phyloP scores from a whole-genome alignment of 1,140 invertebrate species.

The Papilio dardanus region DNA sequence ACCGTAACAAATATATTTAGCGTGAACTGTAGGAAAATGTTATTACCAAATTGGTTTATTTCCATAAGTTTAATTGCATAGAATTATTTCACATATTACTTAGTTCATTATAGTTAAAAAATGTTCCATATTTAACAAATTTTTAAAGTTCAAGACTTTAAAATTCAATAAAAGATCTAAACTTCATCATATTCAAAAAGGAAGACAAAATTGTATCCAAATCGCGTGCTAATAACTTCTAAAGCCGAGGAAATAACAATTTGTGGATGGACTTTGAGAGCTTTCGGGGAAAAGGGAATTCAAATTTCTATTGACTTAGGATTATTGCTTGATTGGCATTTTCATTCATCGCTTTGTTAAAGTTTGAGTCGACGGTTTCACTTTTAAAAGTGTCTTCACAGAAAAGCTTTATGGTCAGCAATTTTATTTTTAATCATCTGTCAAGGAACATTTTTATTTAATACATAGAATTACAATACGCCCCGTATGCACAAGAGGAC shows the following conservation, averaged over 20 bases:
- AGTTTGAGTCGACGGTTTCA: background rate
- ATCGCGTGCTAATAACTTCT: background rate
- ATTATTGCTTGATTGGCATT: conserved; percentile 20
- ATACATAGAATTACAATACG: no score
- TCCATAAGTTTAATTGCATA: background rate
- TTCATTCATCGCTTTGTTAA: background rate
- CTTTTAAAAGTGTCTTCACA: background rate
- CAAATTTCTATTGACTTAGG: conserved; percentile 11
- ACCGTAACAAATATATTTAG: background rate
- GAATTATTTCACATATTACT: no score
- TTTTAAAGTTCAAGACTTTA: no score
- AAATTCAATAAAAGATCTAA: background rate
- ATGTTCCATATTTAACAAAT: background rate
- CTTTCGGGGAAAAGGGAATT: conserved; percentile 3
- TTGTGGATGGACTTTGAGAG: conserved; percentile 3
- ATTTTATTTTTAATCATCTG: no score
- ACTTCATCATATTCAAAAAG: background rate
- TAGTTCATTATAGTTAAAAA: background rate
- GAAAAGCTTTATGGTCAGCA: background rate
- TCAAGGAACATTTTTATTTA: no score
- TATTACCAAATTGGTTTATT: background rate
- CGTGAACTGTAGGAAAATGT: background rate
- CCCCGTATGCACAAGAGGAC: no score
- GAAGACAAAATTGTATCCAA: background rate
- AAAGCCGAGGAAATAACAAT: conserved; percentile 4